Conservation (phyloP, 2,797 vertebrate genomes). For the Erethizon dorsatum region DNA sequence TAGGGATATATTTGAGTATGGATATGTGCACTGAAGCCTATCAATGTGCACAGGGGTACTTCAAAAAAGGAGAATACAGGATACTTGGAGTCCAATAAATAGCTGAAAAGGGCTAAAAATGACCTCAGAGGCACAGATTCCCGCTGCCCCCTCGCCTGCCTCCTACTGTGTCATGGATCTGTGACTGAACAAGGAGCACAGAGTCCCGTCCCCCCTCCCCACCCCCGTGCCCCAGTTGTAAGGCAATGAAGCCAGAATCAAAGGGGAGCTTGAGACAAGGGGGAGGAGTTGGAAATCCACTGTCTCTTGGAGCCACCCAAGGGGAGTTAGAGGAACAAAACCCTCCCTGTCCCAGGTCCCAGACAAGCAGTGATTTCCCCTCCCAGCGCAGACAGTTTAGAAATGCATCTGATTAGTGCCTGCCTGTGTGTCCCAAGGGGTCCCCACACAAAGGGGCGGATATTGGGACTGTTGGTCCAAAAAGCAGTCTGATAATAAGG, state of each 20-base stretch:
- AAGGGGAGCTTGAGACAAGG: not conserved
- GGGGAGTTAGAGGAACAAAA: not conserved
- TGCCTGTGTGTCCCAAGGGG: not conserved
- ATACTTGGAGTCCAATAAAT: not conserved
- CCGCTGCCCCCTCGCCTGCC: constrained; percentile 10
- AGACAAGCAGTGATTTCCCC: not conserved
- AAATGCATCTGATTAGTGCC: not conserved
- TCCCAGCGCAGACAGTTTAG: not conserved
- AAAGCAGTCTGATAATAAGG: not conserved
- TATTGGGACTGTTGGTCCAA: not conserved
- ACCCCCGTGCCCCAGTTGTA: not conserved
- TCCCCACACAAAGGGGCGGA: not conserved
- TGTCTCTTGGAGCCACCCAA: constrained; percentile 22
- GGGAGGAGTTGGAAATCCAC: not conserved
- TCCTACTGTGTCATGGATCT: not conserved
- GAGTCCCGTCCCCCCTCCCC: not conserved
- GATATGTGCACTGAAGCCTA: constrained; percentile 71
- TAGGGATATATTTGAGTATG: not conserved
- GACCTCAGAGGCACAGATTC: constrained; percentile 66
- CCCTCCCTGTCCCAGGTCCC: not conserved
- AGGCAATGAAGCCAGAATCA: not conserved
- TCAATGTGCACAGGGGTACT: not conserved
- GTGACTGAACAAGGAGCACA: not conserved
- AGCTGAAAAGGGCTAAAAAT: constrained; percentile 15
- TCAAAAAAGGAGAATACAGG: constrained; percentile 68